These are phyloP conservation scores for Eupithecia abbreviata DNA, from an alignment of 2,888 invertebrate genomes.

Conservation along the genomic window DNA sequence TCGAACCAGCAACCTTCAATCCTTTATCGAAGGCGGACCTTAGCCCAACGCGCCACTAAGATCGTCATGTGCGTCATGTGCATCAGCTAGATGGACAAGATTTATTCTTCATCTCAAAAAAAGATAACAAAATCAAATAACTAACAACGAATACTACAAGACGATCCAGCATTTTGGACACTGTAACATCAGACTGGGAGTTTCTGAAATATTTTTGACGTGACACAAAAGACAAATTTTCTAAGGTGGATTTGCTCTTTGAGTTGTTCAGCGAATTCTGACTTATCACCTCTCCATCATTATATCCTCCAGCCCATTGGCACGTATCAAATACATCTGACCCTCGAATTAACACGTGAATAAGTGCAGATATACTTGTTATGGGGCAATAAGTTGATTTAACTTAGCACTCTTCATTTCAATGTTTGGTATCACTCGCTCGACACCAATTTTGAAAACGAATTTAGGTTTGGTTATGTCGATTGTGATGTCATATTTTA, in stretches of 20 bases:
- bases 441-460: neutral
- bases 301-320: slow-evolving; percentile 21
- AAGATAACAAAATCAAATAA: neutral
- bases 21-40: too few species aligned
- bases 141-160: neutral
- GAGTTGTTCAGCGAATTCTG: slow-evolving; percentile 19
- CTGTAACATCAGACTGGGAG: neutral
- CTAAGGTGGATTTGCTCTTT: neutral
- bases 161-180: neutral
- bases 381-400: slow-evolving; percentile 24
- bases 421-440: slow-evolving; percentile 3
- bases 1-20: too few species aligned
- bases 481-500: neutral
- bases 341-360: slow-evolving; percentile 30
- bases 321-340: slow-evolving; percentile 16
- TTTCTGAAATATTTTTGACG: neutral
- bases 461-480: neutral
- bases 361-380: slow-evolving; percentile 16
- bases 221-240: neutral
- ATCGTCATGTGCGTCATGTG: too few species aligned
- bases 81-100: neutral
- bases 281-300: slow-evolving; percentile 23
- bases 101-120: neutral
- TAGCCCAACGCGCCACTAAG: too few species aligned
- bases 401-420: slow-evolving; percentile 30